Percentiles rank a stretch among this genome's conserved stretches.
Evolutionary conservation across 2,797 vertebrate species (phyloP).

Genomic region (Macroramphosus scolopax): DNA sequence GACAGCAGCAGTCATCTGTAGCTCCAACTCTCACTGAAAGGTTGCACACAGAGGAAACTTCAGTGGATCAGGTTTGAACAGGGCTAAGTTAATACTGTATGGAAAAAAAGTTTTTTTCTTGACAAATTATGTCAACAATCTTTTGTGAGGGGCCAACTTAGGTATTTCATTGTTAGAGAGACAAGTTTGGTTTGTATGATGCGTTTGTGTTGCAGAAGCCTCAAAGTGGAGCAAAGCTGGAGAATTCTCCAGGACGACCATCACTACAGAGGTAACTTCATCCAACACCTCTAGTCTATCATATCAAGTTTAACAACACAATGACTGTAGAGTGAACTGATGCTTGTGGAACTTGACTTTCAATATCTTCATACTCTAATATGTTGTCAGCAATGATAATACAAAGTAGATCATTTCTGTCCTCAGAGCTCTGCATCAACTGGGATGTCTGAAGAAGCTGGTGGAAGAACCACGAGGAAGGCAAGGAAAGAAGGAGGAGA

Average conservation of each 20-base stretch:
- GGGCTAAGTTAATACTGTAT: neutral
- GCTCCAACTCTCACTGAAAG: neutral
- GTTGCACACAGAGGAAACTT: neutral
- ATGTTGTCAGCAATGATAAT: no score
- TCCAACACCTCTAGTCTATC: neutral
- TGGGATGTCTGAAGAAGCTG: conserved; percentile 57
- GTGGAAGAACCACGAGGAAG: conserved; percentile 49
- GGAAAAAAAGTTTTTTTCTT: no score
- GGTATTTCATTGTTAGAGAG: no score
- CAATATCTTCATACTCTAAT: no score
- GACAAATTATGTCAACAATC: no score
- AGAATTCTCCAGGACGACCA: conserved; percentile 21
- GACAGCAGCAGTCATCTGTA: neutral
- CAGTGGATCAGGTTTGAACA: conserved; percentile 24
- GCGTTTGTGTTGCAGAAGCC: conserved; percentile 38
- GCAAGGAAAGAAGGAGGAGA: conserved; percentile 12
- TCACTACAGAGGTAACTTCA: conserved; percentile 58
- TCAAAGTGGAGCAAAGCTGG: conserved; percentile 24
- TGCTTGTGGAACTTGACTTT: no score
- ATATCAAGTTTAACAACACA: no score
- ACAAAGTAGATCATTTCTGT: neutral
- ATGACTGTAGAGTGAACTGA: no score
- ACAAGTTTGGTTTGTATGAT: no score
- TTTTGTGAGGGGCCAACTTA: neutral
- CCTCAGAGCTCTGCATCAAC: conserved; percentile 80